Percentiles rank a stretch among this genome's conserved stretches.
Evolutionary conservation across 1,140 invertebrate species (phyloP).

Genomic region (Atta cephalotes): DNA sequence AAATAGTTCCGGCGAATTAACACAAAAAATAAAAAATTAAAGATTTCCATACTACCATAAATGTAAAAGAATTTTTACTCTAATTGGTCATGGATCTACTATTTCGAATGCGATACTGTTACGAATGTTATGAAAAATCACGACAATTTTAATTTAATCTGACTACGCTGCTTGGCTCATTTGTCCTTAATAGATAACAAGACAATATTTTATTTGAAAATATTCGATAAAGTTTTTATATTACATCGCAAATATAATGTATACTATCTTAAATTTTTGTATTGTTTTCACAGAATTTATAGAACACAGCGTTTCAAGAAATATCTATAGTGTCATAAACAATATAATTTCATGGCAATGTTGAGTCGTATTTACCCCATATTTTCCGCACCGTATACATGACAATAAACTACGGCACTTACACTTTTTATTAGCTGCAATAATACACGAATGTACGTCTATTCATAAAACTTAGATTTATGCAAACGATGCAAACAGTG

Average conservation of each 20-base stretch:
- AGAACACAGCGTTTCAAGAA: neutral
- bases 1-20: too few species aligned
- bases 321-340: neutral
- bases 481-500: conserved; percentile 1
- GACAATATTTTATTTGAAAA: too few species aligned
- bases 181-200: too few species aligned
- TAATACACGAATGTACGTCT: conserved; percentile 1
- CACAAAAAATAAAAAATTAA: too few species aligned
- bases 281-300: neutral
- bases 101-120: too few species aligned
- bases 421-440: conserved; percentile 26
- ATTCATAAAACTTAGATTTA: conserved; percentile 27
- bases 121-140: too few species aligned
- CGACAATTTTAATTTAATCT: too few species aligned
- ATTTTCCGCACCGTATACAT: conserved; percentile 10
- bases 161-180: too few species aligned
- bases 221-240: neutral
- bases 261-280: neutral
- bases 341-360: conserved; percentile 34
- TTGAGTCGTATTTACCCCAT: neutral
- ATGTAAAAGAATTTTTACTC: too few species aligned
- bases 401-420: conserved; percentile 37
- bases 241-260: neutral
- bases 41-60: too few species aligned
- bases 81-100: too few species aligned